Evolutionary conservation across 2,888 invertebrate species (phyloP), one percentile per base, ranked within the genome.

Genomic region (Esperia sulphurella): DNA sequence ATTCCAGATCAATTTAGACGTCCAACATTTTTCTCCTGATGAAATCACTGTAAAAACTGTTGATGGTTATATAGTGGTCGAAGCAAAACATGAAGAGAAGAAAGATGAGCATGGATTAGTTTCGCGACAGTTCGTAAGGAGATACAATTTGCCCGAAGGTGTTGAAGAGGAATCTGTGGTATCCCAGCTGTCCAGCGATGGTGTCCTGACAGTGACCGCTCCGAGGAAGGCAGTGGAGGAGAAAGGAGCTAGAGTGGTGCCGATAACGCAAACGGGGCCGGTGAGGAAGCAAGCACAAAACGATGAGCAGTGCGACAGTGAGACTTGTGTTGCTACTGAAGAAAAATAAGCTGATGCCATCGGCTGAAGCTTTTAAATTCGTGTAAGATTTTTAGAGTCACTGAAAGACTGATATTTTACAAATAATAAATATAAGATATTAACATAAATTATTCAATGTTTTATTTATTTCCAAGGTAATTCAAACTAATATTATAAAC

Each of bases 71-170:
- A 89, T 95, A 9, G 86, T 94, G 3, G 84, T 94, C 8, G 94
- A 95, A 69, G 95, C 93, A 0, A 94, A 93, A 66, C 95, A 95
- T 61, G 94, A 94, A 58, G 95, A 95, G 64, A 93, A 92, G 61
- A 90, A 92, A 51, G 94, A 95, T 59, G 92, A 93, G 21, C 93
- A 94, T 61, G 95, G 95, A 0, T 93, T 86, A 57, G 91, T 95
- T 45, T 92, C 94, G 0, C 89, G 94, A 13, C 93, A 95, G 57
- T 94, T 96, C 62, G 89, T 92, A 7, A 90, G 95, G 14, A 91
- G 93, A 45, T 96, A 95, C 68, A 75, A 91, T 6, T 71, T 96
- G 41, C 95, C 96, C 1, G 91, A 93, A 57, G 93, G 92, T 12
- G 93, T 93, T 50, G 92, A 95, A 57, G 83, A 93, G 3, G 92